Evolutionary conservation across 2,888 invertebrate species (phyloP).

Genomic region (Limulus polyphemus): DNA sequence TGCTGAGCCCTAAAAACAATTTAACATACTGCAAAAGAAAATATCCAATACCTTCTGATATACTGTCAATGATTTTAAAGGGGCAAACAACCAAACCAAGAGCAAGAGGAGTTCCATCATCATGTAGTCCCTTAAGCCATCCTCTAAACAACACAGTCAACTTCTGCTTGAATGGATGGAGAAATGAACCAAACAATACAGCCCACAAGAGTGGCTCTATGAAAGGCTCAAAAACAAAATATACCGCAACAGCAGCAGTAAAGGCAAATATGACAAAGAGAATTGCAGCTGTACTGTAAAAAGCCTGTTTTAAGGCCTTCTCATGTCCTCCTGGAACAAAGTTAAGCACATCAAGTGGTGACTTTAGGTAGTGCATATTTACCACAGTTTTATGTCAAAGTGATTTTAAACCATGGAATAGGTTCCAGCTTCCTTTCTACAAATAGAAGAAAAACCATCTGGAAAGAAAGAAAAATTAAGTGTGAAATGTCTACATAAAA

Average conservation of each 20-base stretch:
- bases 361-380: not conserved
- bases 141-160: slow-evolving; percentile 59
- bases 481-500: too few species aligned
- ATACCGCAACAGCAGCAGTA: slow-evolving; percentile 34
- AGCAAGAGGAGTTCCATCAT: slow-evolving; percentile 39
- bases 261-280: slow-evolving; percentile 56
- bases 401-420: too few species aligned
- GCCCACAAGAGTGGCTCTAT: slow-evolving; percentile 93
- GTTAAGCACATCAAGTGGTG: slow-evolving; percentile 16
- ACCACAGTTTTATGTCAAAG: too few species aligned
- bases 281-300: slow-evolving; percentile 75
- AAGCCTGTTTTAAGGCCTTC: slow-evolving; percentile 80
- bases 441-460: too few species aligned
- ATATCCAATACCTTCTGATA: slow-evolving; percentile 59
- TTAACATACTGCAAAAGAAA: slow-evolving; percentile 56
- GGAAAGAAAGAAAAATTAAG: too few species aligned
- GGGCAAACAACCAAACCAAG: slow-evolving; percentile 46
- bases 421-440: too few species aligned
- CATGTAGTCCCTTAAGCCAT: slow-evolving; percentile 49
- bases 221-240: slow-evolving; percentile 61
- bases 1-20: slow-evolving; percentile 42
- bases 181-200: slow-evolving; percentile 82
- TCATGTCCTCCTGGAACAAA: slow-evolving; percentile 59
- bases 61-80: slow-evolving; percentile 56
- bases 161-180: slow-evolving; percentile 85